Base-by-base conservation (phyloP, 1,140 invertebrate species). In the Bradynema listronoti region DNA sequence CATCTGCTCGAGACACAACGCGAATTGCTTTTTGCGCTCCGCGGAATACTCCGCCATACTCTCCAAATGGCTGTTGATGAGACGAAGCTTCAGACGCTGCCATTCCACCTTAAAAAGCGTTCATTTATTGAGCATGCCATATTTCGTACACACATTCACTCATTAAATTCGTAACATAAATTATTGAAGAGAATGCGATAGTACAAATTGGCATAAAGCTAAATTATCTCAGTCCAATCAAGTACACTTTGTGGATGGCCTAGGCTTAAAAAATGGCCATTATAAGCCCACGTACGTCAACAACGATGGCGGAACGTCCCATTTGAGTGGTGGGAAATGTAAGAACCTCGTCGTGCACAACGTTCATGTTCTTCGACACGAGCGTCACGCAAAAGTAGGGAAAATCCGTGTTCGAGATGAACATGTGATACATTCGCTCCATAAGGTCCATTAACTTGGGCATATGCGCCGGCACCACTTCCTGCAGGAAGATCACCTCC, bases 401-500 rank as follows among this genome's bases (percentile, higher is more conserved):
- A 22, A 32, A 52, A 22, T 47, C 41, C 30, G 52, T 9, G 22
- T 64, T 30, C 25, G 56, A 51, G 25, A 63, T 51, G 33, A 71
- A 67, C 14, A 67, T 65, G 16, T 72, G 57, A 42, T 71, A 71
- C 19, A 71, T 57, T 4, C 32, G 29, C 30, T 36, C 22, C 45
- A 72, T 56, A 30, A 72, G 55, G 6, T 56, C 34, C 42, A 11
- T 55, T 7, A 83, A 64, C 58, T 79, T 79, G 25, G 65, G 57
- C 46, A 78, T 75, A 2, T 83, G 79, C 16, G 77, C 64, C 6
- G 79, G 78, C 19, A 84, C 78, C 16, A 86, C 79, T 78, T 86
- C 85, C 78, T 86, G 85, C 27, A 86, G 75, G 65, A 85, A 85
- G 1, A 85, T 80, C 36, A 85, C 73, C 70, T 85, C 83, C 7